phyloP scores from a whole-genome alignment of 1,140 invertebrate species.

The Forficula auricularia region DNA sequence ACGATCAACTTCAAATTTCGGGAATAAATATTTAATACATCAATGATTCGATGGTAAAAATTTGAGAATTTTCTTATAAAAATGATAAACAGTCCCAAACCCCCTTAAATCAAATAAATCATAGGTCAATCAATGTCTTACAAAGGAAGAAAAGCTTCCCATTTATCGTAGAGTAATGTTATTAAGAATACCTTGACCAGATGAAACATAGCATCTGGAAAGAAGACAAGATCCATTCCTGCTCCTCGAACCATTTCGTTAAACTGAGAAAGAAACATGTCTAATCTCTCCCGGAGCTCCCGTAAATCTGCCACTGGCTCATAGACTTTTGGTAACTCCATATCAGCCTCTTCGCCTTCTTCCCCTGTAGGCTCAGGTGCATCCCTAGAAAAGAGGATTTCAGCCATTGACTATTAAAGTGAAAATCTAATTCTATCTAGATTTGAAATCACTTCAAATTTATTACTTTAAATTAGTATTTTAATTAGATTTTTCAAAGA shows the following conservation, averaged over 20 bases:
- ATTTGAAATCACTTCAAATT: neutral
- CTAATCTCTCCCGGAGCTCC: conserved; percentile 64
- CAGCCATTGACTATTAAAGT: no score
- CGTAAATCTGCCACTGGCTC: conserved; percentile 74
- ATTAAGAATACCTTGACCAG: conserved; percentile 76
- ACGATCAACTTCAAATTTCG: no score
- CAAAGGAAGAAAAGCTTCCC: no score
- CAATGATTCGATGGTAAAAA: no score
- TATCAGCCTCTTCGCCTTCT: conserved; percentile 87
- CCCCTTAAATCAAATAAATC: no score
- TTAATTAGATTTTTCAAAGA: no score
- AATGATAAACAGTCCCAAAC: no score
- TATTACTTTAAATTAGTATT: no score
- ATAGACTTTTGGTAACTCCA: conserved; percentile 87
- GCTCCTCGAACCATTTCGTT: conserved; percentile 91
- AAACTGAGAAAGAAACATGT: conserved; percentile 86
- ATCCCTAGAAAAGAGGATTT: conserved; percentile 52
- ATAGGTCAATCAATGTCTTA: no score
- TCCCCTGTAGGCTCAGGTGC: conserved; percentile 93
- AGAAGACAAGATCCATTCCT: conserved; percentile 96
- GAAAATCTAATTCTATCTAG: conserved; percentile 1
- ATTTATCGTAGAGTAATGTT: no score
- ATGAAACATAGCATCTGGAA: conserved; percentile 94
- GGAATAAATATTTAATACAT: no score
- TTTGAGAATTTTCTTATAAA: no score